These are phyloP conservation scores for Amphimallon solstitiale DNA, from an alignment of 2,888 invertebrate genomes.

Conservation along the genomic window DNA sequence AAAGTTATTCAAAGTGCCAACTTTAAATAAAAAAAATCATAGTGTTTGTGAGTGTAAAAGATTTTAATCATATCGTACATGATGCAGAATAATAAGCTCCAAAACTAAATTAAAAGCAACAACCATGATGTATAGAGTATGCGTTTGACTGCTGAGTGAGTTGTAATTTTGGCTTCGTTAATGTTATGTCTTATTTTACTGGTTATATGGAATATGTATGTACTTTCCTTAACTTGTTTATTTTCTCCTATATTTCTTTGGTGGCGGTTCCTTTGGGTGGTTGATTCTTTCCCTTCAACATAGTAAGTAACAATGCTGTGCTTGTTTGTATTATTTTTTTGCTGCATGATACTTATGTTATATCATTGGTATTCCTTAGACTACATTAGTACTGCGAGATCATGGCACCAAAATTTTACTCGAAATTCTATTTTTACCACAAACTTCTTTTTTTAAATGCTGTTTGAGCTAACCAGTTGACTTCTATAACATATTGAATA, in stretches of 20 bases:
- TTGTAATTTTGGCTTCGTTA: background rate
- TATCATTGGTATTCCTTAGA: too few relatives aligned
- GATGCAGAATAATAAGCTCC: too few relatives aligned
- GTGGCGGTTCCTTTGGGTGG: conserved; percentile 44
- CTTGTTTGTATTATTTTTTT: conserved; percentile 2
- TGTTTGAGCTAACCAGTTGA: too few relatives aligned
- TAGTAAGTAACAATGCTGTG: conserved; percentile 58
- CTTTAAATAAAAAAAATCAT: too few relatives aligned
- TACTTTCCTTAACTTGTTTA: conserved; percentile 44
- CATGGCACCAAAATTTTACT: too few relatives aligned
- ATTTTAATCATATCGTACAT: too few relatives aligned
- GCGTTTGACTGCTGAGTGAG: background rate
- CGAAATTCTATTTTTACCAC: too few relatives aligned
- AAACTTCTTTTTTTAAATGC: too few relatives aligned
- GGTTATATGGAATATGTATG: background rate
- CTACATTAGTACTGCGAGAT: too few relatives aligned
- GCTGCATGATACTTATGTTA: background rate
- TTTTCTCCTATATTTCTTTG: conserved; percentile 46
- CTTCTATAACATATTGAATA: too few relatives aligned
- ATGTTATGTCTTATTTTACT: conserved; percentile 2
- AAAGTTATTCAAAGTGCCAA: too few relatives aligned
- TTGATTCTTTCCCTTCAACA: conserved; percentile 52
- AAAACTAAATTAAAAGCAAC: background rate
- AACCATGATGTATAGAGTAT: background rate
- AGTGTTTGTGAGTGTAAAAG: too few relatives aligned